phyloP scores from a whole-genome alignment of 2,888 invertebrate genomes.

The Cataglyphis cursor region DNA sequence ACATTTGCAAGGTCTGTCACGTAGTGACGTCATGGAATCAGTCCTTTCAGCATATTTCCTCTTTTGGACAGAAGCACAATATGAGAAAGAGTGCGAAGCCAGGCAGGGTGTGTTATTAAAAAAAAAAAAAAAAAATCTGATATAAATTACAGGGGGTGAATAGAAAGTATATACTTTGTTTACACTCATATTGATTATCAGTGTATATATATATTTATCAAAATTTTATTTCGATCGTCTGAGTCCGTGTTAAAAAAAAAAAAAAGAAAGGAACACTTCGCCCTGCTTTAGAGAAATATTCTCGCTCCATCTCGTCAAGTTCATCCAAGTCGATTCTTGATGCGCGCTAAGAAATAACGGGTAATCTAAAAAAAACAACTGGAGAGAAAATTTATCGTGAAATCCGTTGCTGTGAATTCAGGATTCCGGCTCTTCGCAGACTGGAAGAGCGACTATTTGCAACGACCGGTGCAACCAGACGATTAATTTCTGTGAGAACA shows the following conservation, averaged over 20 bases:
- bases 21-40: conserved; percentile 48
- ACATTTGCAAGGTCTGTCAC: conserved; percentile 57
- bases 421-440: conserved; percentile 51
- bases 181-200: background rate
- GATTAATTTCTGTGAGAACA: conserved; percentile 56
- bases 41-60: background rate
- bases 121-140: background rate
- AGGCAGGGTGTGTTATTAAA: background rate
- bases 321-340: background rate
- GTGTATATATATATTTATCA: background rate
- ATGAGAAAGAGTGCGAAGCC: background rate
- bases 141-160: background rate
- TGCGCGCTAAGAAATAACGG: conserved; percentile 33
- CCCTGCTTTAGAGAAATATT: background rate
- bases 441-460: conserved; percentile 49
- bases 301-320: background rate
- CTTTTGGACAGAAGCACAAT: background rate
- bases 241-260: background rate
- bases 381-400: conserved; percentile 76
- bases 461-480: background rate
- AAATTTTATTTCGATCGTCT: background rate
- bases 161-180: no score
- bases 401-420: conserved; percentile 72
- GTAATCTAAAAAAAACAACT: conserved; percentile 68
- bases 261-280: background rate